Evolutionary conservation across 2,888 invertebrate genomes (phyloP), one percentile per base, ranked within the genome.

Genomic region (Drosophila parthenogenetica): DNA sequence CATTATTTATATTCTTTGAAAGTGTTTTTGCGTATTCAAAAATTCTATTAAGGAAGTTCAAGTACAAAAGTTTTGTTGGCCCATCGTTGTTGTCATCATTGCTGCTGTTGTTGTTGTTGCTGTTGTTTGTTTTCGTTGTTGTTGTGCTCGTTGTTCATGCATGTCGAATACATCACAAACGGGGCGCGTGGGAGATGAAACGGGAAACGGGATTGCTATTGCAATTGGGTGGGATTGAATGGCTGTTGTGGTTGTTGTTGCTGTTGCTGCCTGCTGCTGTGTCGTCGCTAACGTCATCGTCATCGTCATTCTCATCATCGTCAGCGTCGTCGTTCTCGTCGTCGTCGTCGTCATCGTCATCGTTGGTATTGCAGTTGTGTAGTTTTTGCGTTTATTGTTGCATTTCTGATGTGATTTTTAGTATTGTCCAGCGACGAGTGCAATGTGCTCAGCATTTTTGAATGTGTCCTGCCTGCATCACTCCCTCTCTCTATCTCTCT

Each of bases 1-100:
- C 91, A 91, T 91, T 91, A 91, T 91, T 91, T 90, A 91, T 91
- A 91, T 91, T 90, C 91, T 90, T 89, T 84, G 83, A 89, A 87
- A 90, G 90, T 90, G 90, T 89, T 90, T 87, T 88, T 89, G 82
- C 73, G 90, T 91, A 90, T 91, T 91, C 90, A 90, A 91, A 91
- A 90, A 91, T 91, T 91, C 90, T 91, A 91, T 91, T 90, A 91
- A 91, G 90, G 88, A 90, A 89, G 80, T 83, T 84, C 79, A 81
- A 85, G 79, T 77, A 84, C 80, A 84, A 83, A 86, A 84, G 51
- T 86, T 78, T 64, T 78, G 77, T 76, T 69, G 69, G 16, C 46
- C 43, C 51, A 53, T 13, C 35, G 16, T 40, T 42, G 46, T 45
- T 61, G 37, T 22, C 14, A 19, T 35, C n/a, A n/a, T 32, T 40